Conservation (phyloP, 2,113 vertebrate genomes). For the Stegastes partitus region DNA sequence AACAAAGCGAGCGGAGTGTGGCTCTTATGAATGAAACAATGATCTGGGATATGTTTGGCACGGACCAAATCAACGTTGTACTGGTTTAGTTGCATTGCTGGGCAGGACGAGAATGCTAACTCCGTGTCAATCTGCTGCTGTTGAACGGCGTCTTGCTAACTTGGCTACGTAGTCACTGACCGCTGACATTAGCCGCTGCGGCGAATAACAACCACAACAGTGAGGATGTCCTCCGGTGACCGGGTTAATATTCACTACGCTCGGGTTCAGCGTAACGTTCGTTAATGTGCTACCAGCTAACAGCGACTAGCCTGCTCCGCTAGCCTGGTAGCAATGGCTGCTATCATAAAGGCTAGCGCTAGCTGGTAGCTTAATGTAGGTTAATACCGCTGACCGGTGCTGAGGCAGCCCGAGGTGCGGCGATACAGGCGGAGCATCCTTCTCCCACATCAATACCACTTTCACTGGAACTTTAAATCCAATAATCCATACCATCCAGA, state of each 20-base stretch:
- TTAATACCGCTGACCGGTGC: constrained; percentile 10
- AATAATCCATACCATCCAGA: neutral
- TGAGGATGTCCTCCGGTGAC: neutral
- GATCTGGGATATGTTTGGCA: neutral
- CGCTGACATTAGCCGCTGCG: neutral
- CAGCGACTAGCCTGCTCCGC: neutral
- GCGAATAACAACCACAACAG: neutral
- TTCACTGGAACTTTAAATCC: neutral
- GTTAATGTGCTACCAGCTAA: constrained; percentile 3
- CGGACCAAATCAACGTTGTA: neutral
- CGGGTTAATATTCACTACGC: no score
- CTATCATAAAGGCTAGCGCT: constrained; percentile 22
- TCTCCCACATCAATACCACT: neutral
- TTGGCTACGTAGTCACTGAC: neutral
- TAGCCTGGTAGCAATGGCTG: constrained; percentile 31
- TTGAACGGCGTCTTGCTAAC: constrained; percentile 13
- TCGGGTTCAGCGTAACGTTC: neutral
- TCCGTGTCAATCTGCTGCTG: neutral
- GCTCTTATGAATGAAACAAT: constrained; percentile 1
- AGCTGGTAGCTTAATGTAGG: constrained; percentile 20
- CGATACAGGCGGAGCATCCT: constrained; percentile 17
- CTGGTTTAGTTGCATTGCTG: constrained; percentile 16
- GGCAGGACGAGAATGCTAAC: constrained; percentile 32
- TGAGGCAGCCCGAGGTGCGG: neutral
- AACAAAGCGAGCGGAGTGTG: neutral